Evolutionary conservation across 2,888 invertebrate genomes (phyloP).

Genomic region (Pandemis heparana): DNA sequence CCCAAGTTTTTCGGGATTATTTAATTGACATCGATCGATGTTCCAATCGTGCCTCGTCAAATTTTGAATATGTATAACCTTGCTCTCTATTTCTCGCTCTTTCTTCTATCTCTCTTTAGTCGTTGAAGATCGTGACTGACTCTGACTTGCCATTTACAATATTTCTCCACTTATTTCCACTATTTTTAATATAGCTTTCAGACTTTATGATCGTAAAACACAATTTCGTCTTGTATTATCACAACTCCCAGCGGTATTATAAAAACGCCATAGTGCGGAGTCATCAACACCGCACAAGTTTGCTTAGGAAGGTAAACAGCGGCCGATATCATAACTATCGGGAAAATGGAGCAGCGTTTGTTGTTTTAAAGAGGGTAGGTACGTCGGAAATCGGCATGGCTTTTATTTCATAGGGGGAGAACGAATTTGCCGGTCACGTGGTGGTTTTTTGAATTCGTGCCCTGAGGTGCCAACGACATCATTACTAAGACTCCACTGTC

Average conservation of each 20-base stretch:
- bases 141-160: too few species aligned
- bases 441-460: not conserved
- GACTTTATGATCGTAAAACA: not conserved
- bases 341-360: slow-evolving; percentile 18
- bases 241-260: not conserved
- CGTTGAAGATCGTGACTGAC: too few species aligned
- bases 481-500: too few species aligned
- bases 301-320: slow-evolving; percentile 19
- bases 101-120: too few species aligned
- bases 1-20: too few species aligned
- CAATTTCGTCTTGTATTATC: not conserved
- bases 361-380: not conserved
- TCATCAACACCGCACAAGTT: slow-evolving; percentile 19
- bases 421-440: not conserved
- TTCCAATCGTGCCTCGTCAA: too few species aligned
- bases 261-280: not conserved
- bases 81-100: too few species aligned
- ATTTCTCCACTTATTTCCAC: too few species aligned
- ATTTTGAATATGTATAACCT: too few species aligned
- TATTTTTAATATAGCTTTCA: too few species aligned
- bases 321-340: slow-evolving; percentile 20
- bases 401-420: not conserved
- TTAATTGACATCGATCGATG: too few species aligned
- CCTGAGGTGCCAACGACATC: too few species aligned
- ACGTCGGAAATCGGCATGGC: not conserved